Conservation (phyloP, 1,140 invertebrate genomes). For the Macrostomum lignano region DNA sequence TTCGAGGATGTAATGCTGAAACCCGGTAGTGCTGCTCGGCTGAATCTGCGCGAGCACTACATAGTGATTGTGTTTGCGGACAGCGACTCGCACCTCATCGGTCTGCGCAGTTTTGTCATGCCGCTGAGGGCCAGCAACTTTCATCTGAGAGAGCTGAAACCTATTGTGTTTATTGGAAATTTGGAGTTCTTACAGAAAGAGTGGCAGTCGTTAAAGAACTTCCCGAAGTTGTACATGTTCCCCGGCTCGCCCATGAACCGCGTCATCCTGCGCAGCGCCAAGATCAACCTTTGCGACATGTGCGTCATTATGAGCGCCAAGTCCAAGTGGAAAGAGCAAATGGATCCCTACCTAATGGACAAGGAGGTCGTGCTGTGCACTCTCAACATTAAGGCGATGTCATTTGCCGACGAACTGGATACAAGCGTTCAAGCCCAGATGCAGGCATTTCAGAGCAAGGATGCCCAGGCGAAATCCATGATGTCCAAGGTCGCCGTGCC, state of each 20-base stretch:
- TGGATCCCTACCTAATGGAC: conserved; percentile 41
- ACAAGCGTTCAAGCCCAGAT: too few relatives aligned
- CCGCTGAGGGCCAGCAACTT: conserved; percentile 54
- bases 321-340: conserved; percentile 38
- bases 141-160: conserved; percentile 90
- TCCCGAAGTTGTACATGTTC: conserved; percentile 75
- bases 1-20: too few relatives aligned
- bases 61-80: conserved; percentile 87
- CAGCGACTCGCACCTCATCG: conserved; percentile 82
- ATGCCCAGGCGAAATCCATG: too few relatives aligned
- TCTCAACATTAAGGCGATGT: conserved; percentile 95
- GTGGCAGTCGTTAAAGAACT: conserved; percentile 92
- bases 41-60: too few relatives aligned
- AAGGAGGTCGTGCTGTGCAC: conserved; percentile 93
- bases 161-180: conserved; percentile 85
- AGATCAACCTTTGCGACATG: conserved; percentile 95
- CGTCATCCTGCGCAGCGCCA: conserved; percentile 77
- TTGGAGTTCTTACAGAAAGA: conserved; percentile 74
- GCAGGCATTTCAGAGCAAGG: too few relatives aligned
- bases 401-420: too few relatives aligned
- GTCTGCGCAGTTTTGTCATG: conserved; percentile 14
- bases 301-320: conserved; percentile 71
- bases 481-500: too few relatives aligned
- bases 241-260: conserved; percentile 78
- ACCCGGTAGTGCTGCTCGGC: too few relatives aligned